Evolutionary conservation across 2,888 invertebrate species (phyloP).

Genomic region (Isoperla grammatica): DNA sequence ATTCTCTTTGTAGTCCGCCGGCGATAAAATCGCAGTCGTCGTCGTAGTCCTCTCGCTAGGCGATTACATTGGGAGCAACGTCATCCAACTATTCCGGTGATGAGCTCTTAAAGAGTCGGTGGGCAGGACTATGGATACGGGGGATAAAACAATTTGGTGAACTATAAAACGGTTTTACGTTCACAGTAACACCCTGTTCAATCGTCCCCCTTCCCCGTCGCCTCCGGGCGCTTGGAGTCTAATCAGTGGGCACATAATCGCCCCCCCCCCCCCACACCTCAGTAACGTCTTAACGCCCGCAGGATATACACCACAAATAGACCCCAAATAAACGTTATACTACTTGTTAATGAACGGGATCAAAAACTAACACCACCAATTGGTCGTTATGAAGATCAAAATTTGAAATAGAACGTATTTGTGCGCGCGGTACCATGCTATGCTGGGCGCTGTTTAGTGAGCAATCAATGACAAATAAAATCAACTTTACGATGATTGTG

Average conservation of each 20-base stretch:
- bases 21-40: constrained; percentile 12
- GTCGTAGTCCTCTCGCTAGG: neutral
- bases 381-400: too few species aligned
- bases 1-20: constrained; percentile 1
- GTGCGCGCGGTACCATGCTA: too few species aligned
- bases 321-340: constrained; percentile 7
- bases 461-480: too few species aligned
- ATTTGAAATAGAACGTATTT: too few species aligned
- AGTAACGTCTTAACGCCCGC: constrained; percentile 1
- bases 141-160: constrained; percentile 22
- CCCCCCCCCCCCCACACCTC: neutral
- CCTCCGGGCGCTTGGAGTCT: neutral
- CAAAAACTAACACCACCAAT: too few species aligned
- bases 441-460: too few species aligned
- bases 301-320: constrained; percentile 8
- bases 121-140: neutral
- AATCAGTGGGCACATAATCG: constrained; percentile 14
- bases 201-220: constrained; percentile 9
- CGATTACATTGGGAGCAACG: constrained; percentile 2
- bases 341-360: neutral
- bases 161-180: constrained; percentile 18
- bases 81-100: neutral
- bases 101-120: neutral
- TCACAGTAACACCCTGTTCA: constrained; percentile 18
- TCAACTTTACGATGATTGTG: too few species aligned